Evolutionary conservation across 2,888 invertebrate genomes (phyloP).

Genomic region (Periphyllus acericola): DNA sequence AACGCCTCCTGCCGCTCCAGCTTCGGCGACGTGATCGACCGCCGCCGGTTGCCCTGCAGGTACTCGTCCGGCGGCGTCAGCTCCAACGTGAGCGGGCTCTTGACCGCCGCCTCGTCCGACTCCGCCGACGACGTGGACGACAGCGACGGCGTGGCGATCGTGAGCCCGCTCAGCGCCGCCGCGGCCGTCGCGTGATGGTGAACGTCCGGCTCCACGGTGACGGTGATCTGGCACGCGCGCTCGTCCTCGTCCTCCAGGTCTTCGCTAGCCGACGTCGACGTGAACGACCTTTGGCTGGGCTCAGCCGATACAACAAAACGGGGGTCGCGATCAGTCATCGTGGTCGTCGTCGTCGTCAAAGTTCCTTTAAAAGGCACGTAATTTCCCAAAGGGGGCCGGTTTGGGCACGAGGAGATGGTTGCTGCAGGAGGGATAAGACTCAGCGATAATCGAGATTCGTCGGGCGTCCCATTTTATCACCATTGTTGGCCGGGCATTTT

Average conservation of each 20-base stretch:
- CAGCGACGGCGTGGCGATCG: constrained; percentile 77
- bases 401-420: constrained; percentile 30
- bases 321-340: not conserved
- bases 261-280: constrained; percentile 62
- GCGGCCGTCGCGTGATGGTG: constrained; percentile 75
- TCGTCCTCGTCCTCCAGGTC: constrained; percentile 68
- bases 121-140: not conserved
- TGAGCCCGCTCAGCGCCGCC: constrained; percentile 80
- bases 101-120: constrained; percentile 70
- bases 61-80: constrained; percentile 66
- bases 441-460: too few relatives aligned
- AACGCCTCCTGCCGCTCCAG: constrained; percentile 81
- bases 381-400: constrained; percentile 61
- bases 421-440: too few relatives aligned
- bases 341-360: not conserved
- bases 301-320: constrained; percentile 72
- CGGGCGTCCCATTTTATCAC: too few relatives aligned
- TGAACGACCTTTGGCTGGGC: constrained; percentile 64
- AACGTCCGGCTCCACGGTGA: constrained; percentile 69
- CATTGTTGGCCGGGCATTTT: not conserved
- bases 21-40: constrained; percentile 75
- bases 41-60: constrained; percentile 69
- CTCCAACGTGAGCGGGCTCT: constrained; percentile 67
- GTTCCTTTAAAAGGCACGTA: constrained; percentile 64
- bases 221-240: constrained; percentile 66